phyloP scores from a whole-genome alignment of 2,888 invertebrate genomes.

The Coelinius sp. region DNA sequence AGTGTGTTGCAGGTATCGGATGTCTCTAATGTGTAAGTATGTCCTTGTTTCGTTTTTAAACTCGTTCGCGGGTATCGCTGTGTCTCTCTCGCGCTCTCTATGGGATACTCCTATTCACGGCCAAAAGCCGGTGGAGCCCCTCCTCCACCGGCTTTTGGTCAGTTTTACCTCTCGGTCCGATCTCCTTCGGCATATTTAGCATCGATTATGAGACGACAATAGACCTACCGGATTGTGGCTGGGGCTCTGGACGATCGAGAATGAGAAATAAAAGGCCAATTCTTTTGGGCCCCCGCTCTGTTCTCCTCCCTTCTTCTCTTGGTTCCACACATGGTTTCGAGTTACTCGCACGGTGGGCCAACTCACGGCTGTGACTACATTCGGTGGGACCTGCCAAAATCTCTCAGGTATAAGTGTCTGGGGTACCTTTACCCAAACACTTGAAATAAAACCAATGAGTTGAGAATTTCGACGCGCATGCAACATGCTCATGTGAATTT shows the following conservation, averaged over 20 bases:
- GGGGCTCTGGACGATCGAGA: constrained; percentile 17
- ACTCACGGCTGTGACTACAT: constrained; percentile 27
- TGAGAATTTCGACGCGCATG: neutral
- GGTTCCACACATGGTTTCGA: constrained; percentile 43
- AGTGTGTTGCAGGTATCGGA: constrained; percentile 52
- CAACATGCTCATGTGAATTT: neutral
- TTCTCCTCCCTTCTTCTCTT: neutral
- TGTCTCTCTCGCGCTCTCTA: constrained; percentile 22
- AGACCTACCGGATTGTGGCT: constrained; percentile 59
- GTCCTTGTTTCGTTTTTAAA: constrained; percentile 41
- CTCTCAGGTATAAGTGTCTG: constrained; percentile 47
- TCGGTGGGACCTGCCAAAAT: constrained; percentile 51
- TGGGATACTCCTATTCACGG: neutral
- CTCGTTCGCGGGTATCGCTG: constrained; percentile 38
- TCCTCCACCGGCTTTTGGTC: constrained; percentile 33
- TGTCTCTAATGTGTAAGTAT: constrained; percentile 51
- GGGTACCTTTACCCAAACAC: constrained; percentile 7
- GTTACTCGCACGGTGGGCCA: constrained; percentile 54
- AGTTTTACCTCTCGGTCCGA: constrained; percentile 44
- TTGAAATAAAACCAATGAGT: neutral
- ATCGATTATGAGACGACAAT: constrained; percentile 66
- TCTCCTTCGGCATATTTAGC: constrained; percentile 58
- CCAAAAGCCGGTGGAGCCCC: neutral
- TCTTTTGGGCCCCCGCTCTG: neutral
- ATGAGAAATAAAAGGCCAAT: constrained; percentile 16